Base-by-base conservation (phyloP, 2,113 vertebrate genomes). In the Ptychochromis oligacanthus region DNA sequence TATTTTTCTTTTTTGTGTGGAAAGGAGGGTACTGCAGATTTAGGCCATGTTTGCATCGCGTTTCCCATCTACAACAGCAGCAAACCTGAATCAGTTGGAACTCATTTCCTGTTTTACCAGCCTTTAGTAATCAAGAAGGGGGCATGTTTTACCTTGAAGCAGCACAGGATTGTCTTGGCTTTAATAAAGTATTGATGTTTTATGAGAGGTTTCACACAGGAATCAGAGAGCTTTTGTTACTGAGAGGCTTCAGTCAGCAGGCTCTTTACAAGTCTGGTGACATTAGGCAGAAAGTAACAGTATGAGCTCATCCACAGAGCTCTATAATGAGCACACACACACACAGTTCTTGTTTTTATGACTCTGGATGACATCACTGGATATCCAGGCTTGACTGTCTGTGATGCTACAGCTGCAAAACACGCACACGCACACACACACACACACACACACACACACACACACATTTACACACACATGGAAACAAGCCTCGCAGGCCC, bases 331-430 rank as follows among this genome's bases (percentile, higher is more conserved):
- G 64, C 64, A 46, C 60, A 4, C 60, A 2, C 5, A 12, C 13
- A 86, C 60, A 82, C 56, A 62, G 75, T n/a, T 46, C 38, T 58
- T 72, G 67, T 79, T 49, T 89, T 86, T 78, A 80, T 82, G 74
- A 34, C 24, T 58, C 34, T 82, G 82, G 58, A 87, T 87, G 90
- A 88, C 65, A 62, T 91, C 77, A 90, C 7, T 82, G 75, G 80
- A 81, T 77, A 58, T 34, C 54, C 75, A 88, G 76, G 77, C 77
- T 64, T 59, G 43, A 55, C 46, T 74, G 59, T 76, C 20, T 79
- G 70, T 26, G 80, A 78, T 58, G 58, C 84, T 85, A 40, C 87
- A 90, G 91, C 91, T 92, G 87, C 78, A 75, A 15, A 24, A 49
- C 61, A 75, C 43, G 62, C 80, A 75, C 75, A 58, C 15, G 17